Base-by-base conservation (phyloP, 2,113 vertebrate species). In the Pelecanoides urinatrix region DNA sequence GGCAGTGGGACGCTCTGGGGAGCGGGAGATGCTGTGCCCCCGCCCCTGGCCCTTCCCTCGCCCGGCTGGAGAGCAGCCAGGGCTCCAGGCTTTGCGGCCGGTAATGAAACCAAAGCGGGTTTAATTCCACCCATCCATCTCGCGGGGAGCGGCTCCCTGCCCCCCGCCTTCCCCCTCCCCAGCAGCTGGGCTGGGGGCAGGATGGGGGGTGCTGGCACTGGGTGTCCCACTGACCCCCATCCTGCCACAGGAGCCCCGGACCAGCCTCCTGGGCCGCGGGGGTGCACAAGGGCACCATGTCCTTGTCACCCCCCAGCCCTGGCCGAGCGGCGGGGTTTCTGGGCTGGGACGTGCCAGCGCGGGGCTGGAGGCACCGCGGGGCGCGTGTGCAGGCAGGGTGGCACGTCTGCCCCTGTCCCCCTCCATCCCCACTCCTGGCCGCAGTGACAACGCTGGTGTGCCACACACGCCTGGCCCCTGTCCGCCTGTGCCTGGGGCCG, bases 91-190 rank as follows among this genome's bases (percentile, higher is more conserved):
- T 95, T 87, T 94, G 77, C 7, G 12, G 87, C 67, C 17, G 18
- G 66, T 75, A 90, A 90, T 95, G 91, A 96, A 94, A 88, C 78
- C 71, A 94, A 88, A 90, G 78, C 71, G 6, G 78, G 93, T 94
- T 95, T 96, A 95, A 96, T 96, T 95, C 95, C 71, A 87, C 85
- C 78, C 85, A 76, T 94, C 87, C 72, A 68, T 88, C 78, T 86
- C 70, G 61, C 0, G 0, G 82, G 61, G 74, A 86, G 86, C 14
- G 1, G 77, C 74, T 87, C 68, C 84, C 79, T 71, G 40, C 16
- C 32, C 20, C 22, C 49, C 22, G 44, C 42, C 8, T n/a, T 47
- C 32, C 29, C 15, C 36, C 13, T 23, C 13, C 9, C 42, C 7
- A 15, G 58, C 63, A 84, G 45, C n/a, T 4, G 1, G 30, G 82